Base-by-base conservation (phyloP, 92 coral and sea anemone species). In the Porites cylindrica region DNA sequence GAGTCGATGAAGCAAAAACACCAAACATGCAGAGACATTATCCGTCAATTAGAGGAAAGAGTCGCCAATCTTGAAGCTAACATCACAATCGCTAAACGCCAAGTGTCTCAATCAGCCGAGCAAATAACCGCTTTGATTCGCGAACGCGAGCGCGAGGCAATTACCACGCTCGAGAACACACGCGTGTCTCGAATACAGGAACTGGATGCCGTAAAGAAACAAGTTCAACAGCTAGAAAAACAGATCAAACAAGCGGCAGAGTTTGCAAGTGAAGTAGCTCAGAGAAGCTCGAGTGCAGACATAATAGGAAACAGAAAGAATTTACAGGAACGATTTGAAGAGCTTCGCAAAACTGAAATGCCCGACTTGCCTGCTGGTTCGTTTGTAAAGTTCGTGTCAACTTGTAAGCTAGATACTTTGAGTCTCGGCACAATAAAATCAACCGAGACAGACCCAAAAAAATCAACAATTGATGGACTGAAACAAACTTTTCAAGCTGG, bases 241-340 rank as follows among this genome's bases (percentile, higher is more conserved):
- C 81, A 77, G 47, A 59, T 59, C 16, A 77, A 29, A 51, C 81
- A 77, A 60, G 68, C 81, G 14, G 68, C 65, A 38, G 77, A 77
- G 53, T 77, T 77, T 61, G 81, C 24, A 5, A 72, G 9, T 56
- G 51, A 72, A 24, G 7, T 72, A 13, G 59, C 8, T n/a, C 61
- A 77, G 50, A 77, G 81, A 61, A 51, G 60, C 0, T 52, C 77
- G 16, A 61, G 68, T n/a, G 29, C 60, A 38, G 72, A 78, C 58
- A 19, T 78, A 32, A 17, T 62, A 38, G 71, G 50, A 78, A 78
- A 78, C 58, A 62, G 43, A 71, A 29, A 21, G 12, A 56, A 56
- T 38, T 38, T 38, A 1, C 10, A 78, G 61, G 66, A 62, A 17
- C 20, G 82, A 62, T 38, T 32, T 32, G 54, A 78, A 9, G 69